phyloP scores from a whole-genome alignment of 2,888 invertebrate species.

The Herminia tarsipennalis region DNA sequence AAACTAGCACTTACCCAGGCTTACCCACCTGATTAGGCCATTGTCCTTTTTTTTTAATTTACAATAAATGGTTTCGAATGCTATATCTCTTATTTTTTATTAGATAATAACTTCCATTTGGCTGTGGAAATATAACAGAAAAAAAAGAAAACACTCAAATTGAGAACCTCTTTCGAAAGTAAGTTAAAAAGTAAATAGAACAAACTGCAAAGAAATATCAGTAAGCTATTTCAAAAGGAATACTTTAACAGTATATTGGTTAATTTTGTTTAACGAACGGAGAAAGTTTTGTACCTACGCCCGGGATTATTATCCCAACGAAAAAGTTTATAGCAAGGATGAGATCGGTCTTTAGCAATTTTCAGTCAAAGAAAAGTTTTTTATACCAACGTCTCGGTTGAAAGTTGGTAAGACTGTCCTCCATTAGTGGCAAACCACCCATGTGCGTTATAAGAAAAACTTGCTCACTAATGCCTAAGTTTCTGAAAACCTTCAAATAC shows the following conservation, averaged over 20 bases:
- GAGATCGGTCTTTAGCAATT: constrained; percentile 64
- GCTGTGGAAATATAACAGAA: too few relatives aligned
- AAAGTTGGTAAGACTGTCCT: constrained; percentile 66
- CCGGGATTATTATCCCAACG: constrained; percentile 48
- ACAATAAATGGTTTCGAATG: too few relatives aligned
- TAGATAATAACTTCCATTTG: too few relatives aligned
- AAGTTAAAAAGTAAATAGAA: constrained; percentile 8
- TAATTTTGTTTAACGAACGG: constrained; percentile 7
- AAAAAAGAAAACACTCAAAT: too few relatives aligned
- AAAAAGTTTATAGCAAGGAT: constrained; percentile 57
- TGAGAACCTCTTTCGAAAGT: too few relatives aligned
- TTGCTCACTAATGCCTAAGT: constrained; percentile 73
- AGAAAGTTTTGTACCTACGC: constrained; percentile 2
- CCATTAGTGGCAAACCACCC: constrained; percentile 76
- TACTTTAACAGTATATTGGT: neutral
- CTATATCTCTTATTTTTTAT: too few relatives aligned
- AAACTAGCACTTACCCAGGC: too few relatives aligned
- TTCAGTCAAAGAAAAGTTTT: constrained; percentile 57
- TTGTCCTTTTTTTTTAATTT: too few relatives aligned
- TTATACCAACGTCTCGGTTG: constrained; percentile 44
- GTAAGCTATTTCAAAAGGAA: constrained; percentile 1
- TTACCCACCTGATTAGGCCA: too few relatives aligned
- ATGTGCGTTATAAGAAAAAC: constrained; percentile 75
- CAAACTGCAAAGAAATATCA: constrained; percentile 20
- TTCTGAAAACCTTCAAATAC: constrained; percentile 73